phyloP scores from a whole-genome alignment of 2,888 invertebrate genomes.

The Aporophyla lueneburgensis region DNA sequence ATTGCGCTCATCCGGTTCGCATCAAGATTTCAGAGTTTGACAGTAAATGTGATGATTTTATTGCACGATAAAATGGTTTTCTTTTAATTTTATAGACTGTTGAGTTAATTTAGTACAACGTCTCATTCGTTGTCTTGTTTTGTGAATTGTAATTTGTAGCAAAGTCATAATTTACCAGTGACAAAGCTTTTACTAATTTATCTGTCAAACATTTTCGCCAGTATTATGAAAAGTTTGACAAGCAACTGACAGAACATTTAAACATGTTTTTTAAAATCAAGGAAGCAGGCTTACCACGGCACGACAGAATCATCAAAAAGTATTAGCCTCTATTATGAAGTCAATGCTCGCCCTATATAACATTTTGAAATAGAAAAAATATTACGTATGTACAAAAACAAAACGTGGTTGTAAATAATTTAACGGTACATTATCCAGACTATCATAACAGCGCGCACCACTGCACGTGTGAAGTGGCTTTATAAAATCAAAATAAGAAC shows the following conservation, averaged over 20 bases:
- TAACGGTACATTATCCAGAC: conserved; percentile 15
- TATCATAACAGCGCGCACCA: conserved; percentile 16
- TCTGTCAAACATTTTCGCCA: background rate
- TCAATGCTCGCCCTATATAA: background rate
- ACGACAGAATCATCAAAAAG: background rate
- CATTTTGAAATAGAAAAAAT: background rate
- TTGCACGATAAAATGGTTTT: conserved; percentile 16
- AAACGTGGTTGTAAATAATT: conserved; percentile 15
- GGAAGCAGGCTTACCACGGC: no score
- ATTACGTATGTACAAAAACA: conserved; percentile 5
- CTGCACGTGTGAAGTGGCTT: conserved; percentile 33
- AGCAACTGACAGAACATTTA: background rate
- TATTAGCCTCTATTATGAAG: background rate
- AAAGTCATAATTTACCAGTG: background rate
- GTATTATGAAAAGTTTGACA: background rate
- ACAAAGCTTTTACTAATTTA: background rate
- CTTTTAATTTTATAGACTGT: conserved; percentile 22
- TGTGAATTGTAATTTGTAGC: background rate
- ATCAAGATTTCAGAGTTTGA: conserved; percentile 4
- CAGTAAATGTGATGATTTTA: conserved; percentile 24
- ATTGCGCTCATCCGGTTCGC: conserved; percentile 7
- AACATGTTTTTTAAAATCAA: no score
- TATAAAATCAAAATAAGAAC: conserved; percentile 11
- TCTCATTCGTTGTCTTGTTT: background rate
- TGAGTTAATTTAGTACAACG: conserved; percentile 12